Conservation (phyloP, 1,140 invertebrate genomes). For the Papilio glaucus region DNA sequence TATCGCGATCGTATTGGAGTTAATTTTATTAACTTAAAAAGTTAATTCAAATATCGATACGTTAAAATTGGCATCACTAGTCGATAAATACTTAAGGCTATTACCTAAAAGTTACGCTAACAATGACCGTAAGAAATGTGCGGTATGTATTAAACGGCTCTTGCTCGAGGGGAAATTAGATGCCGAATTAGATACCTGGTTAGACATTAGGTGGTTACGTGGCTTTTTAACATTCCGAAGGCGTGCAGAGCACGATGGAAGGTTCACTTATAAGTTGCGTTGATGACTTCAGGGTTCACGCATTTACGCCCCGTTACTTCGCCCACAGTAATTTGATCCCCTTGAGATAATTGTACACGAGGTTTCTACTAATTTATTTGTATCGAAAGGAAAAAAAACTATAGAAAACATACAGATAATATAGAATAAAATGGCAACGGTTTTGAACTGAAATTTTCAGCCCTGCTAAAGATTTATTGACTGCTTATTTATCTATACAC, state of each 20-base stretch:
- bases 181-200: constrained; percentile 40
- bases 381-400: too few relatives aligned
- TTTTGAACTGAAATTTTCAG: too few relatives aligned
- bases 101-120: constrained; percentile 36
- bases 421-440: too few relatives aligned
- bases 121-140: constrained; percentile 41
- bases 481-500: too few relatives aligned
- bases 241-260: constrained; percentile 30
- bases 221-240: constrained; percentile 38
- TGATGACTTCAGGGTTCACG: constrained; percentile 29
- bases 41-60: neutral
- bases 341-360: constrained; percentile 31
- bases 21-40: neutral
- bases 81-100: constrained; percentile 28
- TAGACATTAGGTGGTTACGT: constrained; percentile 41
- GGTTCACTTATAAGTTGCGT: constrained; percentile 31
- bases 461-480: too few relatives aligned
- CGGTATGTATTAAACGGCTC: constrained; percentile 39
- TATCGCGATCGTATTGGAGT: too few relatives aligned
- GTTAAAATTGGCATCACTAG: neutral
- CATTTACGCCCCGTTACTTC: constrained; percentile 28
- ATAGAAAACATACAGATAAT: too few relatives aligned
- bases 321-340: constrained; percentile 23
- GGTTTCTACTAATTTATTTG: neutral
- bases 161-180: constrained; percentile 36